A percentile compares a stretch with the other conserved stretches of the same genome.
phyloP scores from a whole-genome alignment of 2,797 vertebrate genomes.

The Vespertilio murinus region DNA sequence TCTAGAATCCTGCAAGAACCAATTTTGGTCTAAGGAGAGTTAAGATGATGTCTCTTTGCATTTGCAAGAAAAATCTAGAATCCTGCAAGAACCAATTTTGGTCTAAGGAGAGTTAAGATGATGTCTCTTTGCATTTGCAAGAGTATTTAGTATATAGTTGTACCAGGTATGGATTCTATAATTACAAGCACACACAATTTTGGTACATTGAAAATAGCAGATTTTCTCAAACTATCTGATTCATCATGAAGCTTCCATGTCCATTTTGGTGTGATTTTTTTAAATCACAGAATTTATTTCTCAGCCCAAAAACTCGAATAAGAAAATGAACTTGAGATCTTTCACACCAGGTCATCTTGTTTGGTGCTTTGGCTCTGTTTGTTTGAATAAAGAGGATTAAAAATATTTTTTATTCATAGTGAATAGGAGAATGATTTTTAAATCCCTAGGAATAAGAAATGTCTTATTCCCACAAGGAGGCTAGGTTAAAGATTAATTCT shows the following conservation, averaged over 20 bases:
- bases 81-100: neutral
- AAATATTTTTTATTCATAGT: slow-evolving; percentile 31
- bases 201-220: neutral
- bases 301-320: neutral
- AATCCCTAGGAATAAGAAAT: neutral
- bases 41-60: neutral
- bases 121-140: neutral
- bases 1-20: neutral
- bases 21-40: slow-evolving; percentile 4
- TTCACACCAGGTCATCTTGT: neutral
- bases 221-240: neutral
- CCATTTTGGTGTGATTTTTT: neutral
- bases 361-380: neutral
- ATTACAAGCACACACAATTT: neutral
- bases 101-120: neutral
- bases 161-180: neutral
- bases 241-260: neutral
- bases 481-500: neutral
- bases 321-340: neutral
- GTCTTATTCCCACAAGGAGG: too few relatives aligned
- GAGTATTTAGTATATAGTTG: neutral
- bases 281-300: neutral
- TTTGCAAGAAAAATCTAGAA: neutral
- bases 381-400: neutral
- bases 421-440: neutral